Evolutionary conservation across 2,113 vertebrate species (phyloP), one percentile per base, ranked within the genome.

Genomic region (Genyomyrus donnyi): DNA sequence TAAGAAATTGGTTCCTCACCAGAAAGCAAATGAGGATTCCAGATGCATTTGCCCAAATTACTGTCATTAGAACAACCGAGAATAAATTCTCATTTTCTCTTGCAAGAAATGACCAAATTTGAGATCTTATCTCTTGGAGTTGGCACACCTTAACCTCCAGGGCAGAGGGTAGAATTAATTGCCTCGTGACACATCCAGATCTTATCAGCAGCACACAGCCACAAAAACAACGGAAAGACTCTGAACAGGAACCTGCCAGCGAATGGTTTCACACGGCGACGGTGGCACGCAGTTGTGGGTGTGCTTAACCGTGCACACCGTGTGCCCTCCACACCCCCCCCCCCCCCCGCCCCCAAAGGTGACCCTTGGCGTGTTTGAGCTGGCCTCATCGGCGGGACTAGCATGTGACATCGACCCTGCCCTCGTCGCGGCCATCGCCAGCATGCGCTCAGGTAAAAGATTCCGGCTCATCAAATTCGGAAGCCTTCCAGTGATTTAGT

Each of bases 321-420:
- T 39, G 50, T 56, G 27, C 13, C 31, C 87, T 24, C 52, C 62
- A 11, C 46, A 31, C 46, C 21, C 21, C 46, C 4, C 4, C 45
- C 45, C 46, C 46, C 74, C 90, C 86, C 45, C 42, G 85, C 87
- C 85, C 66, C 87, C 58, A 52, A 93, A 99, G 98, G 96, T 97
- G 92, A 96, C 97, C 13, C 91, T 98, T 84, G 96, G 93, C 56
- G 92, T 99, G 88, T 99, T 96, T 19, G 97, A 98, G 93, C 89
- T 99, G 94, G 97, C 97, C 0, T 96, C 97, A 10, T 96, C 97
- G 0, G 96, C 97, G 0, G 98, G 98, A 0, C 89, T 97, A 74
- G 91, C 92, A 24, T 99, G 98, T 24, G 95, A 97, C 58, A 96
- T 99, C 0, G 97, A 98, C 89, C 97, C 98, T 0, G 95, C 95